These are phyloP conservation scores for Homalodisca vitripennis DNA, from an alignment of 1,140 invertebrate genomes.

Conservation along the genomic window DNA sequence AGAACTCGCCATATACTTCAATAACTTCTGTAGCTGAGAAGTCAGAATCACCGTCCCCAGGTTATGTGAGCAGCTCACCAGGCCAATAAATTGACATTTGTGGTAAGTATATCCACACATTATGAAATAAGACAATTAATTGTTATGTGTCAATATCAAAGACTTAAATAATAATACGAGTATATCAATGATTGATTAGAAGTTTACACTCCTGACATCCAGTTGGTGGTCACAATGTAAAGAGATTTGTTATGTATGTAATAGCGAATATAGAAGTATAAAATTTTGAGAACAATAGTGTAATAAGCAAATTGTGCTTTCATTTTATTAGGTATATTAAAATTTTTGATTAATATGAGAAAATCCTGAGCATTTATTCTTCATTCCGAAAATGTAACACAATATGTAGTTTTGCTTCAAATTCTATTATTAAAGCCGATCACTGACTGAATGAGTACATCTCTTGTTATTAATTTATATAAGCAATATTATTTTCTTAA, in stretches of 20 bases:
- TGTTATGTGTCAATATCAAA: not conserved
- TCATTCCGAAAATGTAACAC: no score
- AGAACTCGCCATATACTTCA: constrained; percentile 48
- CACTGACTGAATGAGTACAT: no score
- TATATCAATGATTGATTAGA: not conserved
- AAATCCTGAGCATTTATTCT: no score
- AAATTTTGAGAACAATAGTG: no score
- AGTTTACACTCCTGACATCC: not conserved
- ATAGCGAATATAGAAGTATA: not conserved
- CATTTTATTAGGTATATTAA: no score
- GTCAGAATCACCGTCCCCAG: constrained; percentile 54
- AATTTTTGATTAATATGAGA: no score
- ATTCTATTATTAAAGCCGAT: no score
- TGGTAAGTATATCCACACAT: not conserved
- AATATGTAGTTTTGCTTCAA: no score
- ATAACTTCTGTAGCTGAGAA: constrained; percentile 54
- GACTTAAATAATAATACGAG: not conserved
- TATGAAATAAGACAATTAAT: not conserved
- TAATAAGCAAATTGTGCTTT: no score
- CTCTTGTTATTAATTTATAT: no score
- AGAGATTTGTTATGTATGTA: not conserved
- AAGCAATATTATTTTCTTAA: no score
- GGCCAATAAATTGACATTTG: constrained; percentile 45
- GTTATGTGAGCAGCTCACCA: constrained; percentile 54
- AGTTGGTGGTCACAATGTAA: not conserved